Evolutionary conservation across 2,888 invertebrate species (phyloP).

Genomic region (Cantharis flavilabris): DNA sequence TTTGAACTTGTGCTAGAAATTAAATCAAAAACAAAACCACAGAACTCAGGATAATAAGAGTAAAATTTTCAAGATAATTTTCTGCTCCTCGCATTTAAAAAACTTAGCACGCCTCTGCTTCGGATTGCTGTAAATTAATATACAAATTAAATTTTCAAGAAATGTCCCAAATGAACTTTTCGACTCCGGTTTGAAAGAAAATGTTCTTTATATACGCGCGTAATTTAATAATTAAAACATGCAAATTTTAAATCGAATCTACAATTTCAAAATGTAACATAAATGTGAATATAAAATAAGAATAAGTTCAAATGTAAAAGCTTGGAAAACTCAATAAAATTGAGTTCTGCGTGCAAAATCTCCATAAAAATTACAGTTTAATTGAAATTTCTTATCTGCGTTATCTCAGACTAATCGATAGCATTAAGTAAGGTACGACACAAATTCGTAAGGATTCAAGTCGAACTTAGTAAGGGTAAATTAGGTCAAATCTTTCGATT

Average conservation of each 20-base stretch:
- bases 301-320: not conserved
- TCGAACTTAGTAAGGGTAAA: not conserved
- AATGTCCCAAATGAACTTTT: too few relatives aligned
- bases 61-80: too few relatives aligned
- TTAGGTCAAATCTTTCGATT: not conserved
- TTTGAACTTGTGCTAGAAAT: not conserved
- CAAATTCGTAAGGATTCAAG: not conserved
- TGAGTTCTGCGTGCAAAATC: not conserved
- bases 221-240: not conserved
- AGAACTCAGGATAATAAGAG: too few relatives aligned
- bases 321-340: not conserved
- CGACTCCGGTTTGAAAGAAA: not conserved
- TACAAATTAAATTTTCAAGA: too few relatives aligned
- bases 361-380: not conserved
- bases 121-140: not conserved
- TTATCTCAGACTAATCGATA: not conserved
- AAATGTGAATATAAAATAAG: not conserved
- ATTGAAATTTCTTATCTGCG: not conserved
- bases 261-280: not conserved
- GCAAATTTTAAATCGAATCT: not conserved
- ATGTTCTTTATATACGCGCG: not conserved
- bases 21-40: not conserved
- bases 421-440: not conserved
- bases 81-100: too few relatives aligned
- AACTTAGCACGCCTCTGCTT: too few relatives aligned